Percentiles rank a stretch among this genome's conserved stretches.
Conservation (phyloP, 1,140 invertebrate genomes). For the Trachelipus rathkii region DNA sequence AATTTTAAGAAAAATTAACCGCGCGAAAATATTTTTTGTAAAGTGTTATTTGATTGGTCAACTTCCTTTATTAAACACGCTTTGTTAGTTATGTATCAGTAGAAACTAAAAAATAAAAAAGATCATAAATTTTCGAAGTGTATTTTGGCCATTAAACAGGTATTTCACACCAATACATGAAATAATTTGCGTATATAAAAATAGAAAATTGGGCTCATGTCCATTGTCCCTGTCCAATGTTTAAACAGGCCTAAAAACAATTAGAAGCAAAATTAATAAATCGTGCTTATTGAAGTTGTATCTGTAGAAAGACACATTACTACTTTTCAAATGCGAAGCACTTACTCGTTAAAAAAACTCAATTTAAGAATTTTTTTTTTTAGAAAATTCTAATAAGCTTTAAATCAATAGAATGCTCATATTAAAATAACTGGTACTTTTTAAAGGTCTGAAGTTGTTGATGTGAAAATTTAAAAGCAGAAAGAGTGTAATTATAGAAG, state of each 20-base stretch:
- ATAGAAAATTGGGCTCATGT: no score
- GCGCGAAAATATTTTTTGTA: conserved; percentile 5
- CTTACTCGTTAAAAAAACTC: no score
- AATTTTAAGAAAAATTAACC: neutral
- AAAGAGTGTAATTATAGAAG: neutral
- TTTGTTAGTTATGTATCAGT: neutral
- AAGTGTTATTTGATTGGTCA: neutral
- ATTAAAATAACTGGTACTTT: no score
- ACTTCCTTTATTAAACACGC: neutral
- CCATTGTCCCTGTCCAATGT: no score
- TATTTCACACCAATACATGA: no score
- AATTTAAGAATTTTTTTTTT: no score
- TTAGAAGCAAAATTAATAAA: no score
- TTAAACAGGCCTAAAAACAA: no score
- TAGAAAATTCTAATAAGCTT: no score
- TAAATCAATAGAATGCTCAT: neutral
- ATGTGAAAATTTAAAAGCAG: neutral
- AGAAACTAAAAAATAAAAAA: neutral
- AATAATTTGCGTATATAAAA: no score
- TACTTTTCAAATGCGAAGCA: conserved; percentile 4
- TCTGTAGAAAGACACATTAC: neutral
- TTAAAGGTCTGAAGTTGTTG: neutral
- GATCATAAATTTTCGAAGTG: neutral
- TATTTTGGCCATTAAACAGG: neutral
- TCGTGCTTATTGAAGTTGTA: neutral